Evolutionary conservation across 1,140 invertebrate species (phyloP).

Genomic region (Panagrolaimus sp.): DNA sequence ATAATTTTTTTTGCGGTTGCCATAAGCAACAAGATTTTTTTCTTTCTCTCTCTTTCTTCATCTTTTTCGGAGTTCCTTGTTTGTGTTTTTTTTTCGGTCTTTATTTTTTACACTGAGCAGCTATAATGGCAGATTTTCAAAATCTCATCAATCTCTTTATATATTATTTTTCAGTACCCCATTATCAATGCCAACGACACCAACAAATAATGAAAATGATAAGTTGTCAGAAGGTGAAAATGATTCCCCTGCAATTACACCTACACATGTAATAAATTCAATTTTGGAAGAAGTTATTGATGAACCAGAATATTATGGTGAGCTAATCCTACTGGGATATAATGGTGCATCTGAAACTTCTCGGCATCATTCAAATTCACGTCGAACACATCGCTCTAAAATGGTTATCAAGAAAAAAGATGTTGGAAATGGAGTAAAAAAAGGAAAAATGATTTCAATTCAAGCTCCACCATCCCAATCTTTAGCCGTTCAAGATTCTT

Average conservation of each 20-base stretch:
- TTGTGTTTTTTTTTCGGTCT: too few species aligned
- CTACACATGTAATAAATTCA: not conserved
- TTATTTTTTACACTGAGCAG: too few species aligned
- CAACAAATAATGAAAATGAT: not conserved
- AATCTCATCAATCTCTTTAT: too few species aligned
- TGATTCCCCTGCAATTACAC: not conserved
- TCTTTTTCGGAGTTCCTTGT: too few species aligned
- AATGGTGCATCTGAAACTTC: not conserved
- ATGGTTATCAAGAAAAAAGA: constrained; percentile 41
- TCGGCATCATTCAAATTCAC: not conserved
- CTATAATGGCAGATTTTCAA: too few species aligned
- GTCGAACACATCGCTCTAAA: constrained; percentile 40
- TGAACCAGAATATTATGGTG: constrained; percentile 27
- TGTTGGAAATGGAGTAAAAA: constrained; percentile 51
- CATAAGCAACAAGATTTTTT: too few species aligned
- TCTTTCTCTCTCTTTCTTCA: too few species aligned
- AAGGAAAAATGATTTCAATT: constrained; percentile 34
- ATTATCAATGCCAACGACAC: not conserved
- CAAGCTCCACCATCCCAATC: constrained; percentile 27
- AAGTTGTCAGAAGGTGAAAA: constrained; percentile 14
- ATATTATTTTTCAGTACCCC: constrained; percentile 10
- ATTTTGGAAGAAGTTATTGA: not conserved
- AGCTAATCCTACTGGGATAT: constrained; percentile 36
- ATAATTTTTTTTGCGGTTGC: too few species aligned
- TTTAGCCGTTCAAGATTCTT: constrained; percentile 41